A percentile compares a stretch with the other conserved stretches of the same genome.
Evolutionary conservation across 2,797 vertebrate genomes (phyloP).

Genomic region (Craterocephalus amniculus): DNA sequence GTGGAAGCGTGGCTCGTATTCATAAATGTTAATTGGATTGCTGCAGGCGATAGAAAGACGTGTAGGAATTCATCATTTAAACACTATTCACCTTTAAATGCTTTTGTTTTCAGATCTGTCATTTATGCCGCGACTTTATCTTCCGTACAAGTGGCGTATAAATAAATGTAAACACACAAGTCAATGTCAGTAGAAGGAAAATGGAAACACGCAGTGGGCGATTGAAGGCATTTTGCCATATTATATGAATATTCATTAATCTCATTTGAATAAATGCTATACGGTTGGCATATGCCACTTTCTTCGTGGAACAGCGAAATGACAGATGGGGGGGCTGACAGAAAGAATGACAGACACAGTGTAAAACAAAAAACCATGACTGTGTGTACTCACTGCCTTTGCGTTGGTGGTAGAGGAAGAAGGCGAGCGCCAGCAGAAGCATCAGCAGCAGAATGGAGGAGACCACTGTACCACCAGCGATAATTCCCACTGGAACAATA

Average conservation of each 20-base stretch:
- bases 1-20: constrained; percentile 28
- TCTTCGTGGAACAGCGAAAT: constrained; percentile 44
- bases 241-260: constrained; percentile 78
- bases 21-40: constrained; percentile 61
- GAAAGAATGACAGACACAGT: constrained; percentile 43
- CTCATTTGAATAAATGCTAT: constrained; percentile 65
- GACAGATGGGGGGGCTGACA: constrained; percentile 56
- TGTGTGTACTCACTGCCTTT: constrained; percentile 91
- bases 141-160: constrained; percentile 18
- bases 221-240: constrained; percentile 59
- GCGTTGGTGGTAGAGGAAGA: constrained; percentile 93
- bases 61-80: constrained; percentile 51
- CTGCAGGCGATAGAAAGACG: constrained; percentile 52
- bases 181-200: constrained; percentile 48
- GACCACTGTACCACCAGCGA: constrained; percentile 90
- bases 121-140: constrained; percentile 43
- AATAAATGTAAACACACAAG: constrained; percentile 42
- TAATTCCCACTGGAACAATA: constrained; percentile 92
- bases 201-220: constrained; percentile 54
- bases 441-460: constrained; percentile 88
- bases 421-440: constrained; percentile 84
- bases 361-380: constrained; percentile 10
- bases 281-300: constrained; percentile 51
- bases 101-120: constrained; percentile 45
- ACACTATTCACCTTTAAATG: constrained; percentile 51